These are phyloP conservation scores for Rugalucina vietnamica DNA, from an alignment of 2,888 invertebrate species.

Conservation along the genomic window DNA sequence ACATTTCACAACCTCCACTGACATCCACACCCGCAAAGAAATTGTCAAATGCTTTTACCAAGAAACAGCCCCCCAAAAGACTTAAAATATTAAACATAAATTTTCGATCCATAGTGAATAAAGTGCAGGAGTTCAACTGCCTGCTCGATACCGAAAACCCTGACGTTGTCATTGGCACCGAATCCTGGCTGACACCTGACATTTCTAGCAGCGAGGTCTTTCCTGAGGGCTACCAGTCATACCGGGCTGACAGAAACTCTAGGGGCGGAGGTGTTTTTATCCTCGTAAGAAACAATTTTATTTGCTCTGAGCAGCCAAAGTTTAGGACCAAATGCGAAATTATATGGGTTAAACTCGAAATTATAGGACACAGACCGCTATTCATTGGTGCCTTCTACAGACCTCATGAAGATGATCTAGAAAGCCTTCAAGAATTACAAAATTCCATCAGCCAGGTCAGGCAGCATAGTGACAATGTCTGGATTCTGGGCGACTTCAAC, in stretches of 20 bases:
- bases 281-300: background rate
- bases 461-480: too few relatives aligned
- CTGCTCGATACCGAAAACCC: conserved; percentile 1
- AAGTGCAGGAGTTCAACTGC: background rate
- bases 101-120: conserved; percentile 5
- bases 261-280: conserved; percentile 6
- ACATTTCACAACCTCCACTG: background rate
- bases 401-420: background rate
- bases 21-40: conserved; percentile 3
- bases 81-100: conserved; percentile 7
- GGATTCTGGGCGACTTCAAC: too few relatives aligned
- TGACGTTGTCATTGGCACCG: conserved; percentile 6
- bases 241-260: background rate
- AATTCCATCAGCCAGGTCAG: too few relatives aligned
- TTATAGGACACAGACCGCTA: too few relatives aligned
- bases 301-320: background rate
- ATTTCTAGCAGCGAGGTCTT: background rate
- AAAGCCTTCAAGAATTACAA: background rate
- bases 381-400: background rate
- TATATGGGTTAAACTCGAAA: conserved; percentile 10
- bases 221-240: background rate
- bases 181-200: conserved; percentile 1
- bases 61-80: background rate
- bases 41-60: background rate
- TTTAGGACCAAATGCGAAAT: background rate